phyloP scores from a whole-genome alignment of 2,888 invertebrate genomes.

The Cheilosia scutellata region DNA sequence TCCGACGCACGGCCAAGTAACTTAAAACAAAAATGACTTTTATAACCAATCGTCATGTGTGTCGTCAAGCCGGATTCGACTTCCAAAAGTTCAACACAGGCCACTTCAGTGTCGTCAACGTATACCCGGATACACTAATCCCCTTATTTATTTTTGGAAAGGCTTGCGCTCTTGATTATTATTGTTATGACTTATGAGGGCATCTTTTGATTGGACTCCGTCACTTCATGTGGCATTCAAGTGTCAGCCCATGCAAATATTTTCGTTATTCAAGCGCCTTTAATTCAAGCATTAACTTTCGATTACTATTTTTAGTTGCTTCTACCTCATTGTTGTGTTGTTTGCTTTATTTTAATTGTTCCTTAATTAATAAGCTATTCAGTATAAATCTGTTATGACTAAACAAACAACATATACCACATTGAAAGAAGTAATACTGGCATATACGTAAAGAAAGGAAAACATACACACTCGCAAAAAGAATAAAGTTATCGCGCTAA shows the following conservation, averaged over 20 bases:
- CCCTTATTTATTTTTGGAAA: background rate
- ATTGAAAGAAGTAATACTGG: conserved; percentile 8
- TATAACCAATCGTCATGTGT: no score
- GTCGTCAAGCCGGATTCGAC: no score
- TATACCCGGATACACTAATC: background rate
- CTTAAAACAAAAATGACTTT: no score
- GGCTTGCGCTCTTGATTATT: background rate
- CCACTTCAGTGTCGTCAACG: background rate
- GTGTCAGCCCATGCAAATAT: background rate
- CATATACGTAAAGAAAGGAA: conserved; percentile 4
- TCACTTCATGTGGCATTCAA: background rate
- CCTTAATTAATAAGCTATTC: conserved; percentile 63
- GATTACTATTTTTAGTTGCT: conserved; percentile 10
- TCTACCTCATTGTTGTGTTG: background rate
- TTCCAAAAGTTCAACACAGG: background rate
- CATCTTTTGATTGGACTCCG: background rate
- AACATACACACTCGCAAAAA: conserved; percentile 18
- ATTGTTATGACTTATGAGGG: background rate
- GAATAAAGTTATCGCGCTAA: conserved; percentile 51
- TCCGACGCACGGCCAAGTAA: no score
- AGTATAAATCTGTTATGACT: conserved; percentile 42
- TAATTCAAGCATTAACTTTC: conserved; percentile 17
- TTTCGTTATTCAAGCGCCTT: conserved; percentile 1
- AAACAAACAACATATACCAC: conserved; percentile 24
- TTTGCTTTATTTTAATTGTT: conserved; percentile 3